Percentiles rank a stretch among this genome's conserved stretches.
Conservation (phyloP, 2,888 invertebrate genomes). For the Cheilosia impressa region DNA sequence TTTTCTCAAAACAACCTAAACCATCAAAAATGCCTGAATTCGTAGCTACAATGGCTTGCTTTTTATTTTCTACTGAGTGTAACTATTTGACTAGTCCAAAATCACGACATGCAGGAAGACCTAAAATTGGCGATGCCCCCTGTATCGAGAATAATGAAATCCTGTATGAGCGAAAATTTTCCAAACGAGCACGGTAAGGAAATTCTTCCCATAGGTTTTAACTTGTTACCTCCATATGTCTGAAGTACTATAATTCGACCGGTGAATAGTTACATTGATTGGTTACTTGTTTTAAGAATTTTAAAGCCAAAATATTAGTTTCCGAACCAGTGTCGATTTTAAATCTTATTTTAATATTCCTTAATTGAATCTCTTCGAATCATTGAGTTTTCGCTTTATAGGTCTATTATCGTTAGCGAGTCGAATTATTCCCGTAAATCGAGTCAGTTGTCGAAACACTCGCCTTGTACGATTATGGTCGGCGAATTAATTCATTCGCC, state of each 20-base stretch:
- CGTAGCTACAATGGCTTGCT: background rate
- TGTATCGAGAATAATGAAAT: background rate
- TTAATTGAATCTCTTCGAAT: background rate
- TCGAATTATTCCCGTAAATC: too few species aligned
- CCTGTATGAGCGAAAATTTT: background rate
- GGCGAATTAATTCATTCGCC: too few species aligned
- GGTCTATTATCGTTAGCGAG: too few species aligned
- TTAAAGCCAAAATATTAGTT: too few species aligned
- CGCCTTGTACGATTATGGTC: too few species aligned
- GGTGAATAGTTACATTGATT: background rate
- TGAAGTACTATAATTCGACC: background rate
- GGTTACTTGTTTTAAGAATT: background rate
- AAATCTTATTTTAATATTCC: background rate
- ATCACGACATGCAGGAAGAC: background rate
- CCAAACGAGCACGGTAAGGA: background rate
- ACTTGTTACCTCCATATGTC: background rate
- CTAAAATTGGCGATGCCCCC: background rate
- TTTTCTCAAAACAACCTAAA: background rate
- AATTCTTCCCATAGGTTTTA: background rate
- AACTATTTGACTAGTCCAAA: background rate
- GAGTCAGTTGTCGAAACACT: too few species aligned
- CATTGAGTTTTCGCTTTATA: conserved; percentile 1
- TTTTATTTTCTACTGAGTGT: too few species aligned
- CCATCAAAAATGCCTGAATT: background rate
- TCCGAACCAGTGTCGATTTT: too few species aligned